A percentile compares a stretch with the other conserved stretches of the same genome.
Evolutionary conservation across 1,140 invertebrate genomes (phyloP).

Genomic region (Megalonaias nervosa): DNA sequence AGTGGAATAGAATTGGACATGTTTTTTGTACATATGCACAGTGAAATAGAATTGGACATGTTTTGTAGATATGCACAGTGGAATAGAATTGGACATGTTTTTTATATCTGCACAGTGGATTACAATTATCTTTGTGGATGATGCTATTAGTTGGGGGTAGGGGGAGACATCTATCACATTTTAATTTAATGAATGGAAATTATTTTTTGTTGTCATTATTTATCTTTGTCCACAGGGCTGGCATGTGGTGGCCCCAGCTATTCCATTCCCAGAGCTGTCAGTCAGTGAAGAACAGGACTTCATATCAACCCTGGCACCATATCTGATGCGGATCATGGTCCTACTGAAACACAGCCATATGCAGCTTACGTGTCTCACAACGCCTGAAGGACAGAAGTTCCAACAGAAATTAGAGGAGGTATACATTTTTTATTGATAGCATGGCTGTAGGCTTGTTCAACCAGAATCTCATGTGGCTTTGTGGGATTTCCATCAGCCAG

Average conservation of each 20-base stretch:
- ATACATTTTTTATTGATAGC: not conserved
- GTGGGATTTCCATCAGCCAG: too few relatives aligned
- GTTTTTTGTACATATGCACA: too few relatives aligned
- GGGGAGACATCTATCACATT: too few relatives aligned
- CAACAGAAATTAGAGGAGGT: constrained; percentile 53
- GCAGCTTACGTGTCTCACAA: constrained; percentile 45
- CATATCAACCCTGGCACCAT: constrained; percentile 47
- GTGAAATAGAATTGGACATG: too few relatives aligned
- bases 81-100: too few relatives aligned
- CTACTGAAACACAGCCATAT: constrained; percentile 54
- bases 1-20: too few relatives aligned
- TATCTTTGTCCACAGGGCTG: constrained; percentile 42
- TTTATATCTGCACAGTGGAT: too few relatives aligned
- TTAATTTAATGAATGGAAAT: too few relatives aligned
- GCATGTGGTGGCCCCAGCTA: constrained; percentile 41
- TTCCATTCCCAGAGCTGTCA: constrained; percentile 38
- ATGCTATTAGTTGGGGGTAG: too few relatives aligned
- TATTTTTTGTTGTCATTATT: not conserved
- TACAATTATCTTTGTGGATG: too few relatives aligned
- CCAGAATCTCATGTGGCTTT: not conserved
- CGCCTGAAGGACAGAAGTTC: constrained; percentile 50
- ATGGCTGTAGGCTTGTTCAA: not conserved
- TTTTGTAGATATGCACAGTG: too few relatives aligned
- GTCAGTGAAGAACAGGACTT: constrained; percentile 38
- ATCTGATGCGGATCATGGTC: constrained; percentile 47